A percentile compares a stretch with the other conserved stretches of the same genome.
Conservation (phyloP, 1,140 invertebrate genomes). For the Drepana arcuata region DNA sequence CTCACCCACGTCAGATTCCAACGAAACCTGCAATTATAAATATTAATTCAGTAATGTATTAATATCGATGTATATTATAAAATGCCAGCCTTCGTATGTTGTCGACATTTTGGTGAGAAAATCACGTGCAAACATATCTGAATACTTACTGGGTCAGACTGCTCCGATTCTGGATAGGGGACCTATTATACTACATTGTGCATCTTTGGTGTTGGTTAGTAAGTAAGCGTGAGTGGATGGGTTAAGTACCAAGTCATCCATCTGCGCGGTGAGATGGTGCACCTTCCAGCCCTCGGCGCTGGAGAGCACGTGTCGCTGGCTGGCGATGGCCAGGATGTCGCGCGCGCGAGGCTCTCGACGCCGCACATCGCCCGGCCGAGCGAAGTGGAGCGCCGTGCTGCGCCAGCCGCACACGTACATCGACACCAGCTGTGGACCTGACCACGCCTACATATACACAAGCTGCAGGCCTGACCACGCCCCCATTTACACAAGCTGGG, state of each 20-base stretch:
- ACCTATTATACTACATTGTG: too few relatives aligned
- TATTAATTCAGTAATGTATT: too few relatives aligned
- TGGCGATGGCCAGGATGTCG: conserved; percentile 76
- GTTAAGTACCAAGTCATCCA: conserved; percentile 87
- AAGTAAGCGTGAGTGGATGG: conserved; percentile 74
- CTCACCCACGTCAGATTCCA: conserved; percentile 50
- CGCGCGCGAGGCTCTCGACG: conserved; percentile 77
- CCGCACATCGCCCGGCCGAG: conserved; percentile 89
- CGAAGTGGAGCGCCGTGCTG: conserved; percentile 84
- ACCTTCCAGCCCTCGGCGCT: conserved; percentile 97
- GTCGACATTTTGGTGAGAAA: too few relatives aligned
- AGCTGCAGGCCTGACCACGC: background rate
- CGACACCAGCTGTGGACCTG: conserved; percentile 54
- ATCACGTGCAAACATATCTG: too few relatives aligned
- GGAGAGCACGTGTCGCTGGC: conserved; percentile 88
- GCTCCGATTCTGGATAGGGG: too few relatives aligned
- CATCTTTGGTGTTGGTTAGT: too few relatives aligned
- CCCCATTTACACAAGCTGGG: too few relatives aligned
- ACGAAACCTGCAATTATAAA: conserved; percentile 42
- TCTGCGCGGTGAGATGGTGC: conserved; percentile 91
- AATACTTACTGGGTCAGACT: too few relatives aligned
- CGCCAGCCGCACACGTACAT: conserved; percentile 72
- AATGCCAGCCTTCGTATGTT: too few relatives aligned
- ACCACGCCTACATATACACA: background rate
- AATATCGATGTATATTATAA: too few relatives aligned